phyloP scores from a whole-genome alignment of 1,140 invertebrate genomes.

The Drosophila orosa region DNA sequence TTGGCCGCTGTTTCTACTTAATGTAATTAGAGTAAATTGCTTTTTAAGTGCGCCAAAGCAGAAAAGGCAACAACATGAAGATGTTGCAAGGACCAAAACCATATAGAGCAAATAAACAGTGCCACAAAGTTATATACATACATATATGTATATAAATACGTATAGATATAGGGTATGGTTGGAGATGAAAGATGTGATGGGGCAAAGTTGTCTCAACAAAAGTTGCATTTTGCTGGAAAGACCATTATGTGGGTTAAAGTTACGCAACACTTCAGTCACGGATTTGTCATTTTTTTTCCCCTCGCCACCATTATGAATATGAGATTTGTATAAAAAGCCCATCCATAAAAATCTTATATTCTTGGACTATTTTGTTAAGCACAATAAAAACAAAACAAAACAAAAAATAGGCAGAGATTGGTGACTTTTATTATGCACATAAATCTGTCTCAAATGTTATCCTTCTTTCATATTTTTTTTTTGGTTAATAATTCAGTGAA shows the following conservation, averaged over 20 bases:
- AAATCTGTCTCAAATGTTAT: conserved; percentile 8
- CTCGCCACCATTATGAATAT: conserved; percentile 16
- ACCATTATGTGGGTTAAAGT: conserved; percentile 26
- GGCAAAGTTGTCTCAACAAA: conserved; percentile 17
- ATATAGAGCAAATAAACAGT: conserved; percentile 46
- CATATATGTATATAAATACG: not conserved
- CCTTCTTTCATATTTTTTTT: not conserved
- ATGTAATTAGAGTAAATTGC: conserved; percentile 83
- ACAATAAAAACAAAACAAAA: not conserved
- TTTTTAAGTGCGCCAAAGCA: conserved; percentile 76
- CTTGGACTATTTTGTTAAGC: conserved; percentile 1
- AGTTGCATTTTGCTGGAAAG: conserved; percentile 23
- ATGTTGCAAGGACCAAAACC: conserved; percentile 50
- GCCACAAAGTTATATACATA: conserved; percentile 10
- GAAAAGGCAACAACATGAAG: conserved; percentile 55
- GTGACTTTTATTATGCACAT: conserved; percentile 15
- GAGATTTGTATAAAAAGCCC: conserved; percentile 19
- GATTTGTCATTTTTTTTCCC: conserved; percentile 28
- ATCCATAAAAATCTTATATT: conserved; percentile 19
- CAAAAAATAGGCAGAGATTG: not conserved
- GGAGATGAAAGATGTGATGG: conserved; percentile 21
- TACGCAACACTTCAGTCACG: conserved; percentile 33
- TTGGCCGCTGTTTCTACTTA: conserved; percentile 73
- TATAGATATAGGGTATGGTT: not conserved
- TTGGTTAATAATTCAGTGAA: not conserved